These are phyloP conservation scores for Manis pentadactyla DNA, from an alignment of 2,797 vertebrate genomes.

Conservation along the genomic window DNA sequence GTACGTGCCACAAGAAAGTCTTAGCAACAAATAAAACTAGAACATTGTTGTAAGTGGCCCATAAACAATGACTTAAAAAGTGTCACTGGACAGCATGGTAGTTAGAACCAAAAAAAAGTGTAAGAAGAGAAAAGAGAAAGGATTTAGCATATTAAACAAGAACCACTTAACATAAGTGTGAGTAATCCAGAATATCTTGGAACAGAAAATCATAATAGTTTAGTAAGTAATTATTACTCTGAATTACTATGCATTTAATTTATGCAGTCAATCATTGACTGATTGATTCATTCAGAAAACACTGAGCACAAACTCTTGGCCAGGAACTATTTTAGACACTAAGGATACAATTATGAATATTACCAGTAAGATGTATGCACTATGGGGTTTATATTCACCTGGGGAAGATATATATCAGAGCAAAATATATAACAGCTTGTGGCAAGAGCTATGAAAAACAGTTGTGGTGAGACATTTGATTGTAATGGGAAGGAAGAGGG, in stretches of 20 bases:
- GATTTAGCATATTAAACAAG: not conserved
- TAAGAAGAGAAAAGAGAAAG: not conserved
- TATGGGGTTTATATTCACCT: not conserved
- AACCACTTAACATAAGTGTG: not conserved
- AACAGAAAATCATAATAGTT: not conserved
- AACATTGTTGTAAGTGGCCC: not conserved
- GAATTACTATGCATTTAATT: not conserved
- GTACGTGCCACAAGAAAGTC: not conserved
- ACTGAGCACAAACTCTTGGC: not conserved
- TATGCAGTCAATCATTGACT: not conserved
- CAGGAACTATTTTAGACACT: not conserved
- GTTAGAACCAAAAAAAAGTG: not conserved
- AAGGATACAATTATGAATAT: not conserved
- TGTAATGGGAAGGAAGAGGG: not conserved
- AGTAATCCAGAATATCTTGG: not conserved
- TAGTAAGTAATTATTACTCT: not conserved
- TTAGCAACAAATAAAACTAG: not conserved
- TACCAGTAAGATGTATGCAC: not conserved
- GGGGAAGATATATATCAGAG: not conserved
- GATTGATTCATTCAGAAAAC: not conserved
- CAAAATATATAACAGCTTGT: not conserved
- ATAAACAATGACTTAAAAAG: not conserved
- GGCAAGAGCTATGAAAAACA: not conserved
- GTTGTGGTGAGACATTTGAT: not conserved
- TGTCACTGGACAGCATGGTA: not conserved